Base-by-base conservation (phyloP, 2,888 invertebrate genomes). In the Platycheirus rosarum region DNA sequence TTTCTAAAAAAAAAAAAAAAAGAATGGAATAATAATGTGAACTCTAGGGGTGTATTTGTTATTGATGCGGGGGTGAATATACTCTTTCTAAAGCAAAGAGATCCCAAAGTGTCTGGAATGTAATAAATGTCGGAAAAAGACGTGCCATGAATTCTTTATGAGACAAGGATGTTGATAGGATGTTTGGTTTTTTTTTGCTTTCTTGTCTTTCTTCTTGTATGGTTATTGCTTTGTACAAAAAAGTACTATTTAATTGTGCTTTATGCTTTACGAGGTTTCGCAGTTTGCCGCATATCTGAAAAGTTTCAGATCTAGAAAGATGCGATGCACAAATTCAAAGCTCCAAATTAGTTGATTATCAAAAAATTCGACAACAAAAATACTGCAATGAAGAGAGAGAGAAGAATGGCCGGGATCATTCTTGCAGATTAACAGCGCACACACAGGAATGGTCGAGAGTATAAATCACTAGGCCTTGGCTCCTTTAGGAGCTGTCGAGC, bases 71-170 rank as follows among this genome's bases (percentile, higher is more conserved):
- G 46, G 40, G 37, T 20, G 37, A 49, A 11, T 62, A 69, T 69
- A 42, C 23, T 18, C 8, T 13, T 23, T 29, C 32, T 62, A 14
- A 53, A 68, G 62, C 51, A 23, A 48, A 20, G 46, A 6, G 23
- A 48, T 48, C 53, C 49, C 35, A 82, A 79, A 82, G 69, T 85
- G 85, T 84, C 70, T 82, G 78, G 85, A 85, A 85, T 85, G 84
- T 85, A 85, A 85, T 85, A 85, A 85, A 85, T 85, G 85, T 85
- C 84, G 71, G 78, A 84, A 84, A 85, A 84, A 82, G 76, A 85
- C 80, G 78, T 82, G 80, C 74, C 71, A 82, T 74, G 84, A 84
- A 85, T 85, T 84, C 60, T 65, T 80, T 78, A 77, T 75, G 23
- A 49, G 44, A 77, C 46, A 76, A 68, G 79, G 68, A 71, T 76